Conservation (phyloP, 2,113 vertebrate species). For the Antigone vipio region DNA sequence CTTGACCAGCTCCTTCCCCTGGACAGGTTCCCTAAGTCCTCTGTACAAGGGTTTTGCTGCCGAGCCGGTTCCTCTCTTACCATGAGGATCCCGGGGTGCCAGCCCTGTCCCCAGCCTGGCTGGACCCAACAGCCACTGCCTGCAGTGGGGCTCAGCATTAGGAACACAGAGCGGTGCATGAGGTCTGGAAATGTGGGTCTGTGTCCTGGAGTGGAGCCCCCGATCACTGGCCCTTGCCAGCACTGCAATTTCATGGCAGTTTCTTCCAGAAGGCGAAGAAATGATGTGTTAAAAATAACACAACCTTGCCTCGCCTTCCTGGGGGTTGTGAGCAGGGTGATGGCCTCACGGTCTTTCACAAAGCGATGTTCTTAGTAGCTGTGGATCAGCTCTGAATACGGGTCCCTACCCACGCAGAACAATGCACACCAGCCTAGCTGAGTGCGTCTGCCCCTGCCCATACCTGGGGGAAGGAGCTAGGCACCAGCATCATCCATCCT, state of each 20-base stretch:
- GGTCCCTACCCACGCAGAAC: not conserved
- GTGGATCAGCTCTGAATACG: not conserved
- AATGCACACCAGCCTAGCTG: not conserved
- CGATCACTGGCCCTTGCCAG: not conserved
- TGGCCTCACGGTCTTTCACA: not conserved
- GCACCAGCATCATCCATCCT: not conserved
- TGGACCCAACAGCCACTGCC: not conserved
- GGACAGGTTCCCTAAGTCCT: not conserved
- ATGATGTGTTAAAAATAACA: not conserved
- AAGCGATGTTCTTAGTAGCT: not conserved
- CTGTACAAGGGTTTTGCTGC: not conserved
- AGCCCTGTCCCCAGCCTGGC: not conserved
- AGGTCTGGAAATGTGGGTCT: accelerated
- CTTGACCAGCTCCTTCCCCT: not conserved
- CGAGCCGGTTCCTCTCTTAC: not conserved
- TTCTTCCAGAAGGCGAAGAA: not conserved
- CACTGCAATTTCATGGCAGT: not conserved
- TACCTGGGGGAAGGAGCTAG: not conserved
- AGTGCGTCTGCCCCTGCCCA: not conserved
- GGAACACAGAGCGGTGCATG: not conserved
- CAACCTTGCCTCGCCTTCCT: not conserved
- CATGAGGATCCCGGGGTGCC: too few relatives aligned
- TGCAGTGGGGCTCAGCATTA: not conserved
- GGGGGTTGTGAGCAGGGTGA: not conserved
- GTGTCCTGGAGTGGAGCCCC: not conserved